Conservation (phyloP, 1,140 invertebrate genomes). For the Macrocentrus cingulum region DNA sequence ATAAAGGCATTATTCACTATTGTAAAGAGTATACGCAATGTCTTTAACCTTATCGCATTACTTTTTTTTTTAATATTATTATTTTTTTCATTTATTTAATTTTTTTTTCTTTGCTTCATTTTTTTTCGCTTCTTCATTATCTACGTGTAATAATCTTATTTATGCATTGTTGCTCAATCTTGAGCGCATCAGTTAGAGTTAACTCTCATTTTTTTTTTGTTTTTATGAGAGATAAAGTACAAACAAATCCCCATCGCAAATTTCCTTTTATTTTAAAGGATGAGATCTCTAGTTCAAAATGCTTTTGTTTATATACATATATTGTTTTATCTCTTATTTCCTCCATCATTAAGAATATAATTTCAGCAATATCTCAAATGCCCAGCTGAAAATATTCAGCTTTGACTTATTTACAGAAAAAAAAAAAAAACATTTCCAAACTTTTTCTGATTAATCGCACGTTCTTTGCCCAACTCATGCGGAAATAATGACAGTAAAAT, state of each 20-base stretch:
- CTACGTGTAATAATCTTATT: conserved; percentile 41
- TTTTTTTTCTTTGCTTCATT: conserved; percentile 36
- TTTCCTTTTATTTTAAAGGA: background rate
- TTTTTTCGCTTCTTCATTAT: conserved; percentile 42
- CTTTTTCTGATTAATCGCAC: too few relatives aligned
- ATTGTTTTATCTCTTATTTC: conserved; percentile 19
- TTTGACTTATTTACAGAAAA: conserved; percentile 35
- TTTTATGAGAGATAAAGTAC: background rate
- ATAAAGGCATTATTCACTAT: conserved; percentile 49
- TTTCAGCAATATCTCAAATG: conserved; percentile 32
- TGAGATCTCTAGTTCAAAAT: conserved; percentile 2
- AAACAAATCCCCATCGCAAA: background rate
- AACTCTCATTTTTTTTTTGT: conserved; percentile 24
- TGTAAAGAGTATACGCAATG: conserved; percentile 40
- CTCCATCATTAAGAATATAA: background rate
- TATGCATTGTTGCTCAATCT: conserved; percentile 44
- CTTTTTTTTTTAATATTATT: too few relatives aligned
- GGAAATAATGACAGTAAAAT: too few relatives aligned
- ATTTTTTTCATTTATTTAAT: conserved; percentile 27
- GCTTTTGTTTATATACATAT: background rate
- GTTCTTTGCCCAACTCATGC: too few relatives aligned
- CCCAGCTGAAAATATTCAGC: conserved; percentile 47
- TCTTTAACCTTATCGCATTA: conserved; percentile 30
- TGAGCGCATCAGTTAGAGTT: conserved; percentile 12
- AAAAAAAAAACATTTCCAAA: conserved; percentile 15